Evolutionary conservation across 1,140 invertebrate genomes (phyloP), one percentile per base, ranked within the genome.

Genomic region (Drosophila bocqueti): DNA sequence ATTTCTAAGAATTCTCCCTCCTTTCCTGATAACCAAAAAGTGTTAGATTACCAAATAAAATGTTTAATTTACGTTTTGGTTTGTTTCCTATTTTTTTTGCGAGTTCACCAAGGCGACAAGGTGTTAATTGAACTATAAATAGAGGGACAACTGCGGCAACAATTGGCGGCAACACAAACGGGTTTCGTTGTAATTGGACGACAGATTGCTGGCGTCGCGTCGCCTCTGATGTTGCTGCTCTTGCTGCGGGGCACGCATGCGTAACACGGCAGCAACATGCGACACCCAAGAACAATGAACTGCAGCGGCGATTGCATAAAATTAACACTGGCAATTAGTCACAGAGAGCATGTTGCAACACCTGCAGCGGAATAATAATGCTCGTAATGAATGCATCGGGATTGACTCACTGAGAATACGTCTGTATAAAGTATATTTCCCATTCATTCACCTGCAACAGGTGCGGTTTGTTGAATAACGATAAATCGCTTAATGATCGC

Each of bases 51-150:
- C 6, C 11, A 46, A 46, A 11, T 16, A 18, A 45, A 66, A 55
- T 50, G 55, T 64, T 80, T 68, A 64, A 68, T 80, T 61, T 66
- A 55, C 64, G 50, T 61, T 57, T 68, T 34, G 68, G 26, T 61
- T 81, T n/a, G 31, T 61, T 81, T 69, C 58, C 68, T 34, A n/a
- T 18, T 29, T n/a, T 73, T 84, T 84, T 79, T 60, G 67, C 63
- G 16, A 65, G 42, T 63, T 55, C 66, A 78, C 60, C 78, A 43
- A 76, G 65, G 75, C 83, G 74, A 83, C 80, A 84, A 90, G 57
- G 84, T 85, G 85, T 65, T 89, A 89, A 87, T 83, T 83, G 36
- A 80, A 86, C 67, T 76, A 66, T 82, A 86, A 86, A 87, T 86
- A 90, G 78, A 66, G 77, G 71, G 77, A 72, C 83, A 76, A 66